A percentile compares a stretch with the other conserved stretches of the same genome.
phyloP scores from a whole-genome alignment of 1,140 invertebrate genomes.

The Drosophila insularis region DNA sequence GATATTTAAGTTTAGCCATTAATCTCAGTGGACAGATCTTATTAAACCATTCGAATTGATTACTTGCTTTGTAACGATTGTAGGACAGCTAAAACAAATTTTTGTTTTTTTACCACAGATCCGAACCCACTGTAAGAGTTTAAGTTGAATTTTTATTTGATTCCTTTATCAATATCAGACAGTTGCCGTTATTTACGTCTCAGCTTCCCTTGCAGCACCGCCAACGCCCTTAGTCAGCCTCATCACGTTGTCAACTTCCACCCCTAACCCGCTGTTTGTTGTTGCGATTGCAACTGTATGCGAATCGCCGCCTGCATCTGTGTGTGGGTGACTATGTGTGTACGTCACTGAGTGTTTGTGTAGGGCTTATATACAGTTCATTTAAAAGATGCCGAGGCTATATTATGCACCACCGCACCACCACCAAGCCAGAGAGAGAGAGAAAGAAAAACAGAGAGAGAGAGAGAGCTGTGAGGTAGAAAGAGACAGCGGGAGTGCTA shows the following conservation, averaged over 20 bases:
- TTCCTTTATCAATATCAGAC: constrained; percentile 77
- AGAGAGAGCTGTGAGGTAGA: constrained; percentile 16
- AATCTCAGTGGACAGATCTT: too few species aligned
- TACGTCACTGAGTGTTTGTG: constrained; percentile 33
- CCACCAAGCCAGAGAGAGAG: constrained; percentile 1
- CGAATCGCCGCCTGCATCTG: constrained; percentile 14
- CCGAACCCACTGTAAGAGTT: constrained; percentile 36
- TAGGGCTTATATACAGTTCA: constrained; percentile 73
- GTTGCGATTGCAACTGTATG: constrained; percentile 64
- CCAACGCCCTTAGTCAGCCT: not conserved
- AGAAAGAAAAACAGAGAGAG: constrained; percentile 31
- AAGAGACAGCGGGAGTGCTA: constrained; percentile 15
- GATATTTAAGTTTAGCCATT: too few species aligned
- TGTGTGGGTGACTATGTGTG: constrained; percentile 19
- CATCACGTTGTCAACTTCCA: not conserved
- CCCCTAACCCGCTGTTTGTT: constrained; percentile 21
- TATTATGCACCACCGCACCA: constrained; percentile 51
- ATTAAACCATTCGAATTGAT: too few species aligned
- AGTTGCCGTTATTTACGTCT: constrained; percentile 34
- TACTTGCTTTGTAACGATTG: too few species aligned
- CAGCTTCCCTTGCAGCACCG: not conserved
- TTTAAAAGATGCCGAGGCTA: constrained; percentile 62
- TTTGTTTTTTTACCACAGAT: not conserved
- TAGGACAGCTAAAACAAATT: too few species aligned
- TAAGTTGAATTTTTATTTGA: constrained; percentile 65